Percentiles rank a stretch among this genome's conserved stretches.
These are phyloP conservation scores for Tetragonula clypearis DNA, from an alignment of 1,140 invertebrate genomes.

Conservation along the genomic window DNA sequence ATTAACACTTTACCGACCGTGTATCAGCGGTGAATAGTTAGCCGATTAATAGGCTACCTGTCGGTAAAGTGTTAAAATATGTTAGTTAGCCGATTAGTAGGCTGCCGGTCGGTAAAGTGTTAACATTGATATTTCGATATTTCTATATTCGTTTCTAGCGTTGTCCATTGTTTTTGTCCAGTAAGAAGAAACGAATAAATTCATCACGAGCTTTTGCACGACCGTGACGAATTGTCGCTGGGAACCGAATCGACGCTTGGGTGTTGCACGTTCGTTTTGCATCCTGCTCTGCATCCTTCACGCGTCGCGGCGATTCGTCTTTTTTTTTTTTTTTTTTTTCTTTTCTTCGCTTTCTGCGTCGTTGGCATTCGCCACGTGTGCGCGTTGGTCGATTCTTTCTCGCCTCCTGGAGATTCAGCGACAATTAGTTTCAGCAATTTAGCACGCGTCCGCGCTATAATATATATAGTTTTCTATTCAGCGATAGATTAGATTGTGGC, in stretches of 20 bases:
- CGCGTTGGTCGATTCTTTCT: background rate
- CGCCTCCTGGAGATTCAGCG: conserved; percentile 26
- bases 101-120: no score
- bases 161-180: no score
- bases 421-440: no score
- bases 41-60: no score
- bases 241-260: background rate
- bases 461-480: no score
- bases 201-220: background rate
- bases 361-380: conserved; percentile 35
- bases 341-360: conserved; percentile 4
- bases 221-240: background rate
- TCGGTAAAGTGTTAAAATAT: no score
- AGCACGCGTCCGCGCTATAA: no score
- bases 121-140: background rate
- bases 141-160: background rate
- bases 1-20: no score
- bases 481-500: background rate
- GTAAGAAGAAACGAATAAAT: background rate
- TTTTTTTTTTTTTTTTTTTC: conserved; percentile 2
- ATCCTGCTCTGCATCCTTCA: conserved; percentile 53
- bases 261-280: background rate
- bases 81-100: no score
- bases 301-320: conserved; percentile 15
- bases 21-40: no score